Conservation (phyloP, 2,888 invertebrate species). For the Andrena bicolor region DNA sequence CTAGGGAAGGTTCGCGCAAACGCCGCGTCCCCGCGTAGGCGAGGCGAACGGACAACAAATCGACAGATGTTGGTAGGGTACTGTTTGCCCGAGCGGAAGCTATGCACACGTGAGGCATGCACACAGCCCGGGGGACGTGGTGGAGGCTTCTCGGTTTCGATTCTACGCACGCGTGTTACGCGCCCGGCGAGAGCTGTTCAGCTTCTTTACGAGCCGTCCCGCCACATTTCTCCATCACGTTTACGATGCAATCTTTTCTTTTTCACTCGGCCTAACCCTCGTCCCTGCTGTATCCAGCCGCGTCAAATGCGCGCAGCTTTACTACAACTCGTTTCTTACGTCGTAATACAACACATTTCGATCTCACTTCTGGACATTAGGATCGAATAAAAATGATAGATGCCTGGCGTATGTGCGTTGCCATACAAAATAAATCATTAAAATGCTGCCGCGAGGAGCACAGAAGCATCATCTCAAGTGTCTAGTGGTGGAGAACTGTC, state of each 20-base stretch:
- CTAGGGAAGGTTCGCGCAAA: constrained; percentile 65
- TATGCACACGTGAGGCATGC: constrained; percentile 74
- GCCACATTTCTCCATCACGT: constrained; percentile 5
- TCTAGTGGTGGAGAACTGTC: too few species aligned
- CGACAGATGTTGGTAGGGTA: constrained; percentile 77
- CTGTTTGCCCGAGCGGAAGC: constrained; percentile 82
- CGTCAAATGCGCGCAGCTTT: background rate
- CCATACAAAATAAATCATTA: too few species aligned
- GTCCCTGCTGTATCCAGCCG: background rate
- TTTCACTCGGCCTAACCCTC: background rate
- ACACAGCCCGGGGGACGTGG: constrained; percentile 63
- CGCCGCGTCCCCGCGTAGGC: constrained; percentile 63
- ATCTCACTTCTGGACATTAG: too few species aligned
- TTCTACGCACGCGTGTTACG: constrained; percentile 51
- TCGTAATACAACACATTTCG: background rate
- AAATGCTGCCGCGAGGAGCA: background rate
- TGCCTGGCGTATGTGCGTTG: too few species aligned
- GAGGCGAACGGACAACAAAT: constrained; percentile 75
- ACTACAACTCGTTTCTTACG: background rate
- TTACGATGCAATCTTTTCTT: background rate
- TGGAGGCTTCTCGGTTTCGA: constrained; percentile 51
- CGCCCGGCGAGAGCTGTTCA: constrained; percentile 45
- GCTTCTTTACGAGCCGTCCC: constrained; percentile 24
- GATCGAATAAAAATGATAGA: too few species aligned
- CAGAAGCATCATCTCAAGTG: background rate